A percentile compares a stretch with the other conserved stretches of the same genome.
phyloP scores from a whole-genome alignment of 2,797 vertebrate species.

The Gambusia yucatana region DNA sequence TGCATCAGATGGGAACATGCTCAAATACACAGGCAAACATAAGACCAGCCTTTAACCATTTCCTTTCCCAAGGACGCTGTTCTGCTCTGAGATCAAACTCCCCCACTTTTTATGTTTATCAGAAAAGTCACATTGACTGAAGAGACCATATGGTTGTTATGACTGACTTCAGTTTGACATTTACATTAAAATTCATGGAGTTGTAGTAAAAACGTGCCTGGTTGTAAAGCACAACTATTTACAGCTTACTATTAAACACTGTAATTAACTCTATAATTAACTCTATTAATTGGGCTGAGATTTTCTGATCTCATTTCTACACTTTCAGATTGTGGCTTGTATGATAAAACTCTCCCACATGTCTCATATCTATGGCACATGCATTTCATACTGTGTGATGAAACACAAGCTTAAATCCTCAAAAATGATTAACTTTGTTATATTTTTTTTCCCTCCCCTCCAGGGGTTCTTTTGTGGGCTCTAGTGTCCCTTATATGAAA shows the following conservation, averaged over 20 bases:
- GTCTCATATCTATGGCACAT: neutral
- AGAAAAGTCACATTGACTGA: neutral
- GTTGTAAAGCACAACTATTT: neutral
- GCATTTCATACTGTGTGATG: neutral
- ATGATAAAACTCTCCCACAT: neutral
- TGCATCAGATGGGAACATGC: slow-evolving; percentile 26
- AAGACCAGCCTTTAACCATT: slow-evolving; percentile 5
- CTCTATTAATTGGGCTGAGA: neutral
- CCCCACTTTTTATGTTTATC: neutral
- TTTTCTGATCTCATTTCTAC: neutral
- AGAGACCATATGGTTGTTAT: neutral
- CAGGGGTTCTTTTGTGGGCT: no score
- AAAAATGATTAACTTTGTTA: neutral
- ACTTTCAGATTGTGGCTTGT: neutral
- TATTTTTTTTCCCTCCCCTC: no score
- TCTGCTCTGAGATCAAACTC: neutral
- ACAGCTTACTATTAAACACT: neutral
- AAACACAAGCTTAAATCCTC: neutral
- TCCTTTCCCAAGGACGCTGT: neutral
- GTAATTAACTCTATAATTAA: neutral
- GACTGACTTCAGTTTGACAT: neutral
- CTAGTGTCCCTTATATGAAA: no score
- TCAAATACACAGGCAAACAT: slow-evolving; percentile 15
- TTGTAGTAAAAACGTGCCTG: neutral
- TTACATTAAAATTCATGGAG: neutral